Conservation (phyloP, 1,140 invertebrate species). For the Bombus superbus region DNA sequence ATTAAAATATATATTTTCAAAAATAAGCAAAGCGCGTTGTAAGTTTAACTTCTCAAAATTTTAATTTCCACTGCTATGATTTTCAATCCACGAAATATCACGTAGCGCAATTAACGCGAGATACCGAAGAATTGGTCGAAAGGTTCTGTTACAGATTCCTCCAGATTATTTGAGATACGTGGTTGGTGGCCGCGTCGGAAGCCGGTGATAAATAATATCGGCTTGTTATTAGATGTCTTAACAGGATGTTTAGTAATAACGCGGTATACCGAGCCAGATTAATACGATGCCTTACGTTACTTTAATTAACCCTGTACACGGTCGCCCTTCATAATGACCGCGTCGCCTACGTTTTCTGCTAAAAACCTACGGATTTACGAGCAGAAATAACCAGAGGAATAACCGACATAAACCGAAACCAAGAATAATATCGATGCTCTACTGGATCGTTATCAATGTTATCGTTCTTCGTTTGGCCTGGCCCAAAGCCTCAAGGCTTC, state of each 20-base stretch:
- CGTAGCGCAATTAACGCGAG: neutral
- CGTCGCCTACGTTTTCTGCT: slow-evolving; percentile 44
- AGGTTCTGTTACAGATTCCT: slow-evolving; percentile 5
- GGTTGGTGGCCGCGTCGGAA: neutral
- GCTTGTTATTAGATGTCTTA: slow-evolving; percentile 55
- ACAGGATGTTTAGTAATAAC: slow-evolving; percentile 57
- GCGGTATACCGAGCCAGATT: slow-evolving; percentile 62
- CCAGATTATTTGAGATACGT: slow-evolving; percentile 1
- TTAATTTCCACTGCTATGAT: neutral
- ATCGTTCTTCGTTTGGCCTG: neutral
- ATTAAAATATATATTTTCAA: too few relatives aligned
- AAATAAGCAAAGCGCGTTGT: too few relatives aligned
- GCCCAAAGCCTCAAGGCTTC: neutral
- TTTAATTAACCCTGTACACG: slow-evolving; percentile 61
- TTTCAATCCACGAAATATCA: neutral
- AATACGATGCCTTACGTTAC: slow-evolving; percentile 61
- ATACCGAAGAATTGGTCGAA: neutral
- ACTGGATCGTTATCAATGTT: neutral
- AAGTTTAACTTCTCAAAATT: too few relatives aligned
- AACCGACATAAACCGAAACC: neutral
- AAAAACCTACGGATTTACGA: slow-evolving; percentile 46
- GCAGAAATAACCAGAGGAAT: neutral
- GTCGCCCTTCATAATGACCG: slow-evolving; percentile 45
- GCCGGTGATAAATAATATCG: slow-evolving; percentile 58
- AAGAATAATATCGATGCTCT: neutral